Evolutionary conservation across 2,113 vertebrate genomes (phyloP).

Genomic region (Pseudorectes ferrugineus): DNA sequence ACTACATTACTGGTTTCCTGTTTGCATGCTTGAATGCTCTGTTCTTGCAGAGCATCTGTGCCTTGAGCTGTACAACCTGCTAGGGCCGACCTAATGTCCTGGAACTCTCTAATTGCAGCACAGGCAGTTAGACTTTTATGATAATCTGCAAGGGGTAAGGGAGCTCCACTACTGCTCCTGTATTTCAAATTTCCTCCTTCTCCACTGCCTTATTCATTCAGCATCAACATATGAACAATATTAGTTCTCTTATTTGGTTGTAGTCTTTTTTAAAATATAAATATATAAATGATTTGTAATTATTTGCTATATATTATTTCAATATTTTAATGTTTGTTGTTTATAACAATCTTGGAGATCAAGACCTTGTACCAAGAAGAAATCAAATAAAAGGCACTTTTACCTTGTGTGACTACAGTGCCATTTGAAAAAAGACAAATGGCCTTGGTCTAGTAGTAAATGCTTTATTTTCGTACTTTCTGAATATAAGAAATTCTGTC

Average conservation of each 20-base stretch:
- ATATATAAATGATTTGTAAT: no score
- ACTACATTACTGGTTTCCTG: not conserved
- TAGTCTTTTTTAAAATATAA: not conserved
- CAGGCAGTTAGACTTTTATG: not conserved
- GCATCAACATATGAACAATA: no score
- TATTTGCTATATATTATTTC: not conserved
- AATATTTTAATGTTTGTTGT: not conserved
- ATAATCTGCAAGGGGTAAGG: not conserved
- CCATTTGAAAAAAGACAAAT: not conserved
- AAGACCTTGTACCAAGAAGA: not conserved
- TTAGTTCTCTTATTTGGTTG: not conserved
- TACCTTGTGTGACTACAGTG: not conserved
- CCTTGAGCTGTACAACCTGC: not conserved
- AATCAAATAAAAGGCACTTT: not conserved
- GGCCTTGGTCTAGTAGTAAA: not conserved
- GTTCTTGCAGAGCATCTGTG: slow-evolving; percentile 20
- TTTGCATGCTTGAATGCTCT: not conserved
- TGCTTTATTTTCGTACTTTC: not conserved
- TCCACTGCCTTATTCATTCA: not conserved
- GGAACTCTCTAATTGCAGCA: not conserved
- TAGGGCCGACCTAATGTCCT: not conserved
- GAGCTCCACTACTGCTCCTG: not conserved
- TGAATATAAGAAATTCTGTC: not conserved
- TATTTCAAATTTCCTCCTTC: not conserved
- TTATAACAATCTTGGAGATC: not conserved